phyloP scores from a whole-genome alignment of 2,888 invertebrate species.

The Bimastos eiseni region DNA sequence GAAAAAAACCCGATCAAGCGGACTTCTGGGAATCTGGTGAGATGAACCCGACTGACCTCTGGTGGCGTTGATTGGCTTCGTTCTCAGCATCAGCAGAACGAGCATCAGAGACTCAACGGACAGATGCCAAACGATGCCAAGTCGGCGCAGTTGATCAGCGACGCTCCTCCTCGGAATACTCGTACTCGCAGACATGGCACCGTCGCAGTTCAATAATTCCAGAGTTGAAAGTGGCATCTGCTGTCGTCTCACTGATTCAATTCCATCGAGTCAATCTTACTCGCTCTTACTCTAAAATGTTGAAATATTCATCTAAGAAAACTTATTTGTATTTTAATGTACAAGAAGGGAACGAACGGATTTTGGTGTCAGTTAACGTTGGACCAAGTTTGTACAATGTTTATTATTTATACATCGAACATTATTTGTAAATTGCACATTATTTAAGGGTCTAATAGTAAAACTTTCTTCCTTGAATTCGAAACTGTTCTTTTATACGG shows the following conservation, averaged over 20 bases:
- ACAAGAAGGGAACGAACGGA: too few species aligned
- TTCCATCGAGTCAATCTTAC: not conserved
- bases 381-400: too few species aligned
- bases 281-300: not conserved
- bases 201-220: not conserved
- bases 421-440: too few species aligned
- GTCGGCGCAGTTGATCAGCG: not conserved
- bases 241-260: not conserved
- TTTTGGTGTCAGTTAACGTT: too few species aligned
- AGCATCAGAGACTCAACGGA: not conserved
- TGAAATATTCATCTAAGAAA: not conserved
- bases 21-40: not conserved
- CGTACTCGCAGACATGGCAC: not conserved
- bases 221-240: not conserved
- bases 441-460: too few species aligned
- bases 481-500: too few species aligned
- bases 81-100: not conserved
- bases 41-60: not conserved
- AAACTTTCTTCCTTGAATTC: too few species aligned
- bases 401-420: too few species aligned
- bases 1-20: too few species aligned
- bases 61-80: not conserved
- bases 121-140: slow-evolving; percentile 9
- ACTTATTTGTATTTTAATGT: too few species aligned
- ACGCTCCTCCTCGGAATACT: too few species aligned